These are phyloP conservation scores for Parascotia fuliginaria DNA, from an alignment of 2,888 invertebrate genomes.

Conservation along the genomic window DNA sequence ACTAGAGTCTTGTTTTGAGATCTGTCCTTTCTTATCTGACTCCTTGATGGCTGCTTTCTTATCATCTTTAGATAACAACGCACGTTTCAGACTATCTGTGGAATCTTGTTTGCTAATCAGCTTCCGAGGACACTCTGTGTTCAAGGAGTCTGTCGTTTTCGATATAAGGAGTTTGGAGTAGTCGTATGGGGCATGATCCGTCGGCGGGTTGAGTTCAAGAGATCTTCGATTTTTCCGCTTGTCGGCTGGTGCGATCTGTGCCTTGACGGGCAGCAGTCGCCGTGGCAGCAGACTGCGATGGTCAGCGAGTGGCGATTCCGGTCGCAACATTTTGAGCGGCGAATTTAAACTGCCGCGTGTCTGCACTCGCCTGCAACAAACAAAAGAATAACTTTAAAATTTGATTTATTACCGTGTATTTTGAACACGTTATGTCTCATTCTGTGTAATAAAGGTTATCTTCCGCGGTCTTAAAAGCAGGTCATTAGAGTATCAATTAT, in stretches of 20 bases:
- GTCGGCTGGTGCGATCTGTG: constrained; percentile 78
- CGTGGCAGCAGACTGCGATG: constrained; percentile 81
- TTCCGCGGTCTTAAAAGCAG: constrained; percentile 1
- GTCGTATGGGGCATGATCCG: constrained; percentile 73
- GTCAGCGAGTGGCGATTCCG: constrained; percentile 84
- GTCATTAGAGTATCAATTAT: constrained; percentile 19
- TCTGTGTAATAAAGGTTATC: constrained; percentile 10
- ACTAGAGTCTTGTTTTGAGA: constrained; percentile 74
- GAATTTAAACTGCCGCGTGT: constrained; percentile 65
- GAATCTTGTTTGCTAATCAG: constrained; percentile 79
- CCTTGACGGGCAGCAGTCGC: constrained; percentile 77
- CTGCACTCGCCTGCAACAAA: constrained; percentile 74
- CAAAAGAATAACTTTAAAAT: constrained; percentile 7
- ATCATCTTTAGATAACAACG: constrained; percentile 74
- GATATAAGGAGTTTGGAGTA: constrained; percentile 81
- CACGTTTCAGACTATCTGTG: constrained; percentile 75
- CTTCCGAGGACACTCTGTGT: constrained; percentile 79
- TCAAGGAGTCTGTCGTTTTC: constrained; percentile 80
- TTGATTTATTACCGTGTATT: not conserved
- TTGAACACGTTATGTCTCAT: constrained; percentile 1
- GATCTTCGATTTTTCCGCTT: constrained; percentile 80
- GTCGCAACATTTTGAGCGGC: constrained; percentile 80
- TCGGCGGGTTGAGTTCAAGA: constrained; percentile 78
- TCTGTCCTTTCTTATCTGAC: constrained; percentile 63
- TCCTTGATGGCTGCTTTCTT: constrained; percentile 68